Evolutionary conservation across 2,888 invertebrate species (phyloP).

Genomic region (Sesamia inferens): DNA sequence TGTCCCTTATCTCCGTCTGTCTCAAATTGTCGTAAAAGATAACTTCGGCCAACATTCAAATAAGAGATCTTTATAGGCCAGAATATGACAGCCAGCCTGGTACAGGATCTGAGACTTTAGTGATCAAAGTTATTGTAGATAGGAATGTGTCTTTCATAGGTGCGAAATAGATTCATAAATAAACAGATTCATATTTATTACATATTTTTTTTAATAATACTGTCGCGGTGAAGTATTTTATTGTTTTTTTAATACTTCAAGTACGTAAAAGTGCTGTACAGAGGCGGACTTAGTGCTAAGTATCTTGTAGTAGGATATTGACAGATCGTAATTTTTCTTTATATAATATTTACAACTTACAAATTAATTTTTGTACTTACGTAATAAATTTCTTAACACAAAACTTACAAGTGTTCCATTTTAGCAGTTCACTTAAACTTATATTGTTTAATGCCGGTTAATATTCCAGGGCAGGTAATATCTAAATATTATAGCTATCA

Average conservation of each 20-base stretch:
- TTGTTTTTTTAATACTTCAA: background rate
- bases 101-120: background rate
- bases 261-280: no score
- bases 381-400: background rate
- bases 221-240: conserved; percentile 4
- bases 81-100: background rate
- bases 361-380: background rate
- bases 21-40: background rate
- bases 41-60: background rate
- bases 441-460: background rate
- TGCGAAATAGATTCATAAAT: background rate
- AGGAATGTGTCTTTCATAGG: background rate
- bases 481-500: background rate
- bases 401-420: background rate
- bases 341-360: background rate
- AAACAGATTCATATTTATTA: background rate
- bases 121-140: background rate
- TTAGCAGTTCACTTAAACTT: background rate
- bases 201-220: conserved; percentile 29
- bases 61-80: background rate
- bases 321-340: background rate
- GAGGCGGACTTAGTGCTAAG: no score
- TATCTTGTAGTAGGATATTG: no score
- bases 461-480: background rate
- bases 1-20: background rate